Conservation (phyloP, 2,113 vertebrate species). For the Cyanoramphus novaezelandiae region DNA sequence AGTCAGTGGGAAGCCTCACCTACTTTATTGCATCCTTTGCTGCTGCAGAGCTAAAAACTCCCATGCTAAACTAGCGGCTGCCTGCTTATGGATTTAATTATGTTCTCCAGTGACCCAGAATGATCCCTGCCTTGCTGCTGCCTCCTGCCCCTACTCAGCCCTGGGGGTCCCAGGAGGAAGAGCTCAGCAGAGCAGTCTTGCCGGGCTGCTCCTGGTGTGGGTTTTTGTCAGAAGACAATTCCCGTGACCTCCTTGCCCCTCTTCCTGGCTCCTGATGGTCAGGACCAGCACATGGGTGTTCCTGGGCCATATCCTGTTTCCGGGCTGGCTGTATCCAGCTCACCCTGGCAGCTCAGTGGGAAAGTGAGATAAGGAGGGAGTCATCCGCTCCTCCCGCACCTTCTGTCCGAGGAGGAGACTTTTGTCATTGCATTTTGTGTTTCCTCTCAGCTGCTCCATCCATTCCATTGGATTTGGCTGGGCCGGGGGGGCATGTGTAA, state of each 20-base stretch:
- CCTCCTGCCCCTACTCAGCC: not conserved
- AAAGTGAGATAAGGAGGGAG: not conserved
- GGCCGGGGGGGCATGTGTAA: rapidly evolving
- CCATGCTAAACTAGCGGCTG: not conserved
- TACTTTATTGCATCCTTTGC: not conserved
- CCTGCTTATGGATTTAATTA: not conserved
- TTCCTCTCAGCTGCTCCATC: not conserved
- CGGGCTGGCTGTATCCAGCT: not conserved
- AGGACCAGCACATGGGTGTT: not conserved
- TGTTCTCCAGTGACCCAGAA: not conserved
- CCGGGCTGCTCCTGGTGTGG: not conserved
- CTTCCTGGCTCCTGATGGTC: not conserved
- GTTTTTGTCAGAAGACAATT: not conserved
- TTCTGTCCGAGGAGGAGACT: not conserved
- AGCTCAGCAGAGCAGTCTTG: not conserved
- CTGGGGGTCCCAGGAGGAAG: not conserved
- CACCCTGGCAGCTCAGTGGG: not conserved
- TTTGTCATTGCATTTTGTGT: not conserved
- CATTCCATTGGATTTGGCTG: not conserved
- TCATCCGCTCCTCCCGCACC: not conserved
- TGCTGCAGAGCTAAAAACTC: not conserved
- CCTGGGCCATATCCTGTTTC: not conserved
- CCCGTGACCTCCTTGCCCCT: not conserved
- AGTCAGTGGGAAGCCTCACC: not conserved
- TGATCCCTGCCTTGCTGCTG: not conserved